Percentiles rank a stretch among this genome's conserved stretches.
phyloP scores from a whole-genome alignment of 35 echinoderm and acorn worm species.

The Nesometra sesokonis region DNA sequence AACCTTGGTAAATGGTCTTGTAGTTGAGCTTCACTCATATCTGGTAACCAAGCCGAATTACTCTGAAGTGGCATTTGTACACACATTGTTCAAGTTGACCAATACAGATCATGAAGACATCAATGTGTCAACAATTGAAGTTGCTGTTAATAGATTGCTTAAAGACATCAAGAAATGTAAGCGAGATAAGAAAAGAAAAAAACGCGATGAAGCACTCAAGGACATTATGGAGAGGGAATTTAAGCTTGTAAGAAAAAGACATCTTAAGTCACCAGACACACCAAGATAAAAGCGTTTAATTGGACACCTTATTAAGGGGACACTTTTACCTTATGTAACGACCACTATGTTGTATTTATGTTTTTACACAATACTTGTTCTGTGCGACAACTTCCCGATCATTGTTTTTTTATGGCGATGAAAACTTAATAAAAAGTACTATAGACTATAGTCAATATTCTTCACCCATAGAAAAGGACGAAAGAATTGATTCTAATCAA shows the following conservation, averaged over 20 bases:
- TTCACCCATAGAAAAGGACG: too few species aligned
- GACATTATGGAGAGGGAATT: neutral
- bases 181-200: neutral
- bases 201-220: neutral
- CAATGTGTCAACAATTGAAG: neutral
- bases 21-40: neutral
- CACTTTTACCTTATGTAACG: too few species aligned
- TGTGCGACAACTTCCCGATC: too few species aligned
- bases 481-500: too few species aligned
- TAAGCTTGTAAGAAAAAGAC: neutral
- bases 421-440: too few species aligned
- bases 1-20: neutral
- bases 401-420: too few species aligned
- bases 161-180: neutral
- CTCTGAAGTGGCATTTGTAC: neutral
- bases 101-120: neutral
- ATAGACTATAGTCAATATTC: too few species aligned
- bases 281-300: conserved; percentile 4
- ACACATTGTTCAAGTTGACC: neutral
- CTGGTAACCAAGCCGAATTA: neutral
- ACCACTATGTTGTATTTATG: too few species aligned
- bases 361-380: too few species aligned
- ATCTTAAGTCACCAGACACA: conserved; percentile 8
- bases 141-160: neutral
- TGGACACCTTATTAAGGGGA: too few species aligned